Evolutionary conservation across 2,888 invertebrate genomes (phyloP).

Genomic region (Leucozona laternaria): DNA sequence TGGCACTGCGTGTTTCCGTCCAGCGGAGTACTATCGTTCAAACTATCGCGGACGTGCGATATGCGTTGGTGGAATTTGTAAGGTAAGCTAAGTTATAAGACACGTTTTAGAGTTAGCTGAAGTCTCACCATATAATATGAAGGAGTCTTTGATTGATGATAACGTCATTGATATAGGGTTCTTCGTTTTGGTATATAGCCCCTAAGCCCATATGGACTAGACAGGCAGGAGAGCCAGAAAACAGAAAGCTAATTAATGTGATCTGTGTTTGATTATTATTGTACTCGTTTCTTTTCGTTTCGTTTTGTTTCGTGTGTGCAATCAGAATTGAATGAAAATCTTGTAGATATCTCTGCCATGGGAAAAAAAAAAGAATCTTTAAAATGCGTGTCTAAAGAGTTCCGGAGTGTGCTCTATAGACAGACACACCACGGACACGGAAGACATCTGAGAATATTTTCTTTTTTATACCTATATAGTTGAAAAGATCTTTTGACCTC

Average conservation of each 20-base stretch:
- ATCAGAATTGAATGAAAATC: slow-evolving; percentile 65
- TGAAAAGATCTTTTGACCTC: slow-evolving; percentile 45
- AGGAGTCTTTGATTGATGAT: slow-evolving; percentile 71
- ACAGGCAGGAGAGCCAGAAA: slow-evolving; percentile 27
- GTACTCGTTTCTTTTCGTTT: slow-evolving; percentile 15
- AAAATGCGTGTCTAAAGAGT: slow-evolving; percentile 51
- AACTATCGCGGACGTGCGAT: slow-evolving; percentile 87
- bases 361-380: slow-evolving; percentile 53
- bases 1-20: slow-evolving; percentile 90
- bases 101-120: background rate
- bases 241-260: slow-evolving; percentile 71
- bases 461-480: too few relatives aligned
- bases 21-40: slow-evolving; percentile 84
- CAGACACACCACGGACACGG: slow-evolving; percentile 7
- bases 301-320: slow-evolving; percentile 47
- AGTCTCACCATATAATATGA: slow-evolving; percentile 14
- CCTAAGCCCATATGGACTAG: background rate
- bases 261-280: slow-evolving; percentile 25
- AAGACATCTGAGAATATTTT: slow-evolving; percentile 16
- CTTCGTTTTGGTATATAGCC: background rate
- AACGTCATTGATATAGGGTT: slow-evolving; percentile 66
- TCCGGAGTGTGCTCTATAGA: slow-evolving; percentile 39
- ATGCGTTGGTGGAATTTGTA: slow-evolving; percentile 92
- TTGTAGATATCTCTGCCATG: slow-evolving; percentile 29
- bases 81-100: slow-evolving; percentile 88